Conservation (phyloP, 2,113 vertebrate species). For the Pituophis catenifer region DNA sequence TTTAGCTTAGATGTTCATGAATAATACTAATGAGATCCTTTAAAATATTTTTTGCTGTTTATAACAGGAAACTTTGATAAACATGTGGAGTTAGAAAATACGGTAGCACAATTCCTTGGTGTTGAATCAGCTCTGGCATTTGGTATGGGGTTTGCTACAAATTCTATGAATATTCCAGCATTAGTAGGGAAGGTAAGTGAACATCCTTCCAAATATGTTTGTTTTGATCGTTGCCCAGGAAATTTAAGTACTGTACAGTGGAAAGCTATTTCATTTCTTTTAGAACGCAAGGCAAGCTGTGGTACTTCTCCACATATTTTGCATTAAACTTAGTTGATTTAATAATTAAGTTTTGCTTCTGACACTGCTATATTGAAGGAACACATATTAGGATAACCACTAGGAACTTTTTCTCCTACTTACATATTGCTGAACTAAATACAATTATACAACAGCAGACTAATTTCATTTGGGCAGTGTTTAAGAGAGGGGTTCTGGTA, state of each 20-base stretch:
- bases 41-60: conserved; percentile 27
- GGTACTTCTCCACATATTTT: background rate
- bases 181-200: conserved; percentile 87
- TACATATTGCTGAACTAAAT: background rate
- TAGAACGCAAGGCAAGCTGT: background rate
- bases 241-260: background rate
- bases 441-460: background rate
- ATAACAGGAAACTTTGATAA: conserved; percentile 82
- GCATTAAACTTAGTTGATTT: background rate
- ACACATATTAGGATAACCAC: background rate
- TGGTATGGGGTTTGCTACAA: conserved; percentile 94
- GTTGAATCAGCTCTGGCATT: conserved; percentile 85
- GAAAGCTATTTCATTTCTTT: background rate
- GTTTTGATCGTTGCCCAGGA: rapidly evolving
- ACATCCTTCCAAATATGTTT: background rate
- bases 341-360: background rate
- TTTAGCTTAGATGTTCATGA: background rate
- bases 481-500: background rate
- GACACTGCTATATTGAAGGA: background rate
- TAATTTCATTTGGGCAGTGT: background rate
- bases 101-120: conserved; percentile 82
- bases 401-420: background rate
- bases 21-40: conserved; percentile 12
- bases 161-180: conserved; percentile 92
- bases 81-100: conserved; percentile 83